Evolutionary conservation across 2,888 invertebrate genomes (phyloP).

Genomic region (Campoplex capitator): DNA sequence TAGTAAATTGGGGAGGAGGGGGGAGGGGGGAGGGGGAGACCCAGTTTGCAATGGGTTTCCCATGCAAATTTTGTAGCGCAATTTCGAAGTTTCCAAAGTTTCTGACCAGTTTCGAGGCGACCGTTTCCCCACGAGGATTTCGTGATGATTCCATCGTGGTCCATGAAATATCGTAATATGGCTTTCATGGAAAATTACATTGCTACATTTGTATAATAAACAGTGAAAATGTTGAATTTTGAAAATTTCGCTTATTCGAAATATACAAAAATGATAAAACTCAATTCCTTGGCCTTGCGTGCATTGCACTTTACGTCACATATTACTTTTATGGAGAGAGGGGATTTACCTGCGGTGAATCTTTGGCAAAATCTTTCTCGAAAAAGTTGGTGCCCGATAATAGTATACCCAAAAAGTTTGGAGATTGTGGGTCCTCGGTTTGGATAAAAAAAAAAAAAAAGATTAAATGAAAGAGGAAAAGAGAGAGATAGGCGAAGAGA

Average conservation of each 20-base stretch:
- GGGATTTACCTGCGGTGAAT: constrained; percentile 33
- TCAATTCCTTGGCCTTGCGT: background rate
- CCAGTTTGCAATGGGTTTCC: constrained; percentile 43
- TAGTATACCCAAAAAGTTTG: constrained; percentile 41
- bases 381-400: constrained; percentile 23
- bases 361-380: constrained; percentile 27
- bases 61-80: constrained; percentile 45
- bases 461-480: constrained; percentile 5
- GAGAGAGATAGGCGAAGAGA: constrained; percentile 11
- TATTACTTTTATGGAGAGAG: background rate
- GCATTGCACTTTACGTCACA: background rate
- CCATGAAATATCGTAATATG: background rate
- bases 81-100: constrained; percentile 11
- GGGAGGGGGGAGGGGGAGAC: background rate
- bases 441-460: constrained; percentile 20
- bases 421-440: constrained; percentile 23
- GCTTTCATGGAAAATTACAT: background rate
- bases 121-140: constrained; percentile 19
- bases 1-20: constrained; percentile 1
- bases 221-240: background rate
- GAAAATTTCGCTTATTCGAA: background rate
- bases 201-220: background rate
- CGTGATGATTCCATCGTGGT: background rate
- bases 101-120: constrained; percentile 5
- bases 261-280: background rate